Evolutionary conservation across 1,140 invertebrate species (phyloP).

Genomic region (Cydia splendana): DNA sequence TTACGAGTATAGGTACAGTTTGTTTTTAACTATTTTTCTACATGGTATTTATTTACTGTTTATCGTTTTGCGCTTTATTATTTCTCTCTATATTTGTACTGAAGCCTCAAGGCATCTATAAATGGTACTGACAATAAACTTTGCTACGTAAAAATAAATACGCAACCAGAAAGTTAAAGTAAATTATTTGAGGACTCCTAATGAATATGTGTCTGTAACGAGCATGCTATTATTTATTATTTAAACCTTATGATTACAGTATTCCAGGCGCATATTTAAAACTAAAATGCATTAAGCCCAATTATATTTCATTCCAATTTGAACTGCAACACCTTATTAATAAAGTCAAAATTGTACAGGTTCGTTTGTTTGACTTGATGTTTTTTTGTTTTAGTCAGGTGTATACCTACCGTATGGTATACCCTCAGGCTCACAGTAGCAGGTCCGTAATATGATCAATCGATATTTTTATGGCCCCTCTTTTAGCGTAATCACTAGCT

Average conservation of each 20-base stretch:
- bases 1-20: not conserved
- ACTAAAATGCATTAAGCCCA: not conserved
- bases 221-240: constrained; percentile 9
- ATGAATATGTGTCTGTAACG: constrained; percentile 16
- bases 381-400: not conserved
- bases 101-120: not conserved
- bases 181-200: constrained; percentile 16
- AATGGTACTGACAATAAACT: not conserved
- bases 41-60: not conserved
- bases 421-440: constrained; percentile 21
- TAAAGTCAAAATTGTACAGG: not conserved
- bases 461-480: constrained; percentile 32
- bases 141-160: not conserved
- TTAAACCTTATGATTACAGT: constrained; percentile 17
- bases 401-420: constrained; percentile 5
- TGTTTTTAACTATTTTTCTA: not conserved
- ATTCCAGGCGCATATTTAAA: not conserved
- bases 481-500: constrained; percentile 28
- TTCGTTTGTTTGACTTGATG: not conserved
- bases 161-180: not conserved
- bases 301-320: not conserved
- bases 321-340: not conserved
- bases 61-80: not conserved
- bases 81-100: not conserved
- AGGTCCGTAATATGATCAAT: constrained; percentile 24